Evolutionary conservation across 2,113 vertebrate genomes (phyloP), one percentile per base, ranked within the genome.

Genomic region (Bufo gargarizans): DNA sequence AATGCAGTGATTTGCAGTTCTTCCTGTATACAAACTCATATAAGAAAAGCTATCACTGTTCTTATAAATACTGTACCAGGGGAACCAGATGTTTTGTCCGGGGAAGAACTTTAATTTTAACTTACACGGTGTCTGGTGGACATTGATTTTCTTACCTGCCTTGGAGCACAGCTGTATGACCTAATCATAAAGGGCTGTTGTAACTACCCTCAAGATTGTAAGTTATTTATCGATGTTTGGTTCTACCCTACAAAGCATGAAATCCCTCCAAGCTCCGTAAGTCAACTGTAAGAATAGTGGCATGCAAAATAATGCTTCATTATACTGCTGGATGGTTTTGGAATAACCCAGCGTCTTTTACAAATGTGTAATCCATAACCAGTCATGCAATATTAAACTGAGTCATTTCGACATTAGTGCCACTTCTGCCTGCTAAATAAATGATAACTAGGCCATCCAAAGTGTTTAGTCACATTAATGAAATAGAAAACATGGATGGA

Each of bases 331-430:
- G 58, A 43, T 49, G 11, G 45, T 77, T 77, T 77, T 61, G 65
- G 22, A 85, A 47, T 6, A 58, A 58, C 69, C 83, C 83, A 76
- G 43, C 20, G 45, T 59, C 55, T 63, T 19, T 49, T 45, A 86
- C 84, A 86, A 77, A 86, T 86, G 43, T 85, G 72, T 76, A 86
- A 63, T 86, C 56, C 56, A 77, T 86, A 86, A 86, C 53, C 56
- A 59, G 72, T 85, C 69, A 85, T 85, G 69, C 53, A 76, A 76
- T 85, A 85, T 86, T 65, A 78, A 53, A 67, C 85, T 80, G n/a
- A 76, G 72, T 69, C 77, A 80, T 80, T 87, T 58, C 50, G 58
- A 19, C 77, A 80, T 87, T 33, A 45, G 22, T 58, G 77, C 9
- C 22, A 58, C 77, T 79, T 71, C 76, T 86, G 76, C 33, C 77